Percentiles rank a stretch among this genome's conserved stretches.
These are phyloP conservation scores for Suncus etruscus DNA, from an alignment of 2,113 vertebrate genomes.

Conservation along the genomic window DNA sequence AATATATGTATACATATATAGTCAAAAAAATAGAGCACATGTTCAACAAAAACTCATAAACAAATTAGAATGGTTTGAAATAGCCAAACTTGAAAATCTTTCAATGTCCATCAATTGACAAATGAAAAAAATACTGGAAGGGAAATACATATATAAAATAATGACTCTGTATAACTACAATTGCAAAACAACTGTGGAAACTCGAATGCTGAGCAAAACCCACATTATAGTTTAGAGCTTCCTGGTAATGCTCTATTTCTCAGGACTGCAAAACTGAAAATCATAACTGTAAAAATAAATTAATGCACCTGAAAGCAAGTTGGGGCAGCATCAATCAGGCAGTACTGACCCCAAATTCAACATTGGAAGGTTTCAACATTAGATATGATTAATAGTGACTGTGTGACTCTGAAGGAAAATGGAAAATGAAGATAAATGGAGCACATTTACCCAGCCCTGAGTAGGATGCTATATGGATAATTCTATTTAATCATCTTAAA, in stretches of 20 bases:
- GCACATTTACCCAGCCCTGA: not conserved
- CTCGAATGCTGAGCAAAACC: not conserved
- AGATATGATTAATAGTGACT: not conserved
- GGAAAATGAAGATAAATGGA: no score
- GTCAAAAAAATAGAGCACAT: not conserved
- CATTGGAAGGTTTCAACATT: not conserved
- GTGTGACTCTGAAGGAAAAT: not conserved
- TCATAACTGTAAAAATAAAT: not conserved
- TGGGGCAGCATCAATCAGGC: no score
- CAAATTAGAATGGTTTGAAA: not conserved
- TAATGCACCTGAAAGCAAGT: not conserved
- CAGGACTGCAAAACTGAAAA: not conserved
- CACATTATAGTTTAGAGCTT: not conserved
- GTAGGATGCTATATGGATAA: not conserved
- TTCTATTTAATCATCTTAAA: conserved; percentile 1
- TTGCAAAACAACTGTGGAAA: not conserved
- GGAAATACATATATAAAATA: not conserved
- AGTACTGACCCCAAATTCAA: not conserved
- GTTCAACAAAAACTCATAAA: not conserved
- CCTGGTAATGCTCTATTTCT: not conserved
- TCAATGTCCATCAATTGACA: no score
- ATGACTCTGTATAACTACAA: not conserved
- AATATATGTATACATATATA: not conserved
- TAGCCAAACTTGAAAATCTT: not conserved
- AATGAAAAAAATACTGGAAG: not conserved